Percentiles rank a stretch among this genome's conserved stretches.
These are phyloP conservation scores for Stenodera caucasica DNA, from an alignment of 2,888 invertebrate species.

Conservation along the genomic window DNA sequence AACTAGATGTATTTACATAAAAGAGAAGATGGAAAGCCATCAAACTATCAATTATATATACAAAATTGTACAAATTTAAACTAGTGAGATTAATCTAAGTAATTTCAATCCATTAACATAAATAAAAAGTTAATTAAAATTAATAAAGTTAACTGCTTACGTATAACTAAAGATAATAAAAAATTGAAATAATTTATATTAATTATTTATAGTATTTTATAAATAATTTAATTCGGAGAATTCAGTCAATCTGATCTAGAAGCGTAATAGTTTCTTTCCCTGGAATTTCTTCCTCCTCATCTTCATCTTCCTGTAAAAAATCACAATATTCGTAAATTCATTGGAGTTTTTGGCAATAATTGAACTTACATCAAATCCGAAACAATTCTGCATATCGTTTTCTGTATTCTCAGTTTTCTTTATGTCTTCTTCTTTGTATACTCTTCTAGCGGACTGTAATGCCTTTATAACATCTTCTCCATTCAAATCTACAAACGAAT, in stretches of 20 bases:
- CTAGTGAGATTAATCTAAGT: not conserved
- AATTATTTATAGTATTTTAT: no score
- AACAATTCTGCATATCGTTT: constrained; percentile 74
- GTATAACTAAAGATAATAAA: not conserved
- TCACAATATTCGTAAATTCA: not conserved
- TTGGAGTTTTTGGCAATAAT: constrained; percentile 5
- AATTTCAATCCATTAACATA: not conserved
- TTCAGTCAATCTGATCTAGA: constrained; percentile 47
- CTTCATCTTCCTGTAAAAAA: constrained; percentile 51
- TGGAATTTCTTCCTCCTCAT: constrained; percentile 46
- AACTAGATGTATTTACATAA: not conserved
- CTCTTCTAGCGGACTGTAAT: constrained; percentile 50
- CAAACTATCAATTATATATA: not conserved
- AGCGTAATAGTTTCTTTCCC: constrained; percentile 51
- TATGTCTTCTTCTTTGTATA: constrained; percentile 44
- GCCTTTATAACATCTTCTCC: constrained; percentile 56
- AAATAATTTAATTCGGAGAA: constrained; percentile 16
- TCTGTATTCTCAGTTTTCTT: constrained; percentile 45
- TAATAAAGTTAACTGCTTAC: not conserved
- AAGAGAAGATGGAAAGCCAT: not conserved
- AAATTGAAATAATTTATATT: constrained; percentile 2
- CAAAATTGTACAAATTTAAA: constrained; percentile 6
- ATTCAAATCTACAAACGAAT: constrained; percentile 51
- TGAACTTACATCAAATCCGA: constrained; percentile 76
- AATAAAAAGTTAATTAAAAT: not conserved